Evolutionary conservation across 2,797 vertebrate species (phyloP), one percentile per base, ranked within the genome.

Genomic region (Parauchenoglanis ngamensis): DNA sequence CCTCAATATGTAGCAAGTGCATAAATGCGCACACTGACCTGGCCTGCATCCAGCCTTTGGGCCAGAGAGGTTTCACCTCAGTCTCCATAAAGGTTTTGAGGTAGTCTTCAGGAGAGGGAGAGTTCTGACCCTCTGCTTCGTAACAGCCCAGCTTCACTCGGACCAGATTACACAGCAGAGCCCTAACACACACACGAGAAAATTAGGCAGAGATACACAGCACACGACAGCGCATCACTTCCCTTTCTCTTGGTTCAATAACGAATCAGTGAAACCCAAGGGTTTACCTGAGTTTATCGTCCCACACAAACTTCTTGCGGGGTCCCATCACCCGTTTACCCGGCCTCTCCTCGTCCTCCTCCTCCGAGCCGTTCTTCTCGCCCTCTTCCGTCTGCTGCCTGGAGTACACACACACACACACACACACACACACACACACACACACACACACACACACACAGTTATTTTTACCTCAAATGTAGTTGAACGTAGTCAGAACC

Each of bases 11-110:
- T 35, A 35, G 35, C 35, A 35, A 35, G 35, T 35, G 5, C 46
- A 49, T 4, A 49, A 5, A 49, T 8, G 54, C 12, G 35, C 46
- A 23, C 49, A 56, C 89, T 13, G 25, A 99, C 98, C 98, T 97
- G 95, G 97, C 96, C 94, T 99, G 98, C 98, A 99, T 99, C 98
- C 98, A 99, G 91, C 98, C 98, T 94, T 98, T 98, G 65, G 98
- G 98, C 98, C 98, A 99, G 70, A 99, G 96, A 49, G 96, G 96
- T 90, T 98, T 99, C 83, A 99, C 97, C 89, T 99, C 98, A 0
- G 96, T 95, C 92, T 99, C 98, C 96, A 99, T 97, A 94, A 99
- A 99, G 91, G 94, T 95, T 94, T 99, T 99, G 93, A 99, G 96
- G 91, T 97, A 98, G 92, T 99, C 98, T 89, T 99, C 98, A 78